phyloP scores from a whole-genome alignment of 2,888 invertebrate species.

The Drosophila cognata region DNA sequence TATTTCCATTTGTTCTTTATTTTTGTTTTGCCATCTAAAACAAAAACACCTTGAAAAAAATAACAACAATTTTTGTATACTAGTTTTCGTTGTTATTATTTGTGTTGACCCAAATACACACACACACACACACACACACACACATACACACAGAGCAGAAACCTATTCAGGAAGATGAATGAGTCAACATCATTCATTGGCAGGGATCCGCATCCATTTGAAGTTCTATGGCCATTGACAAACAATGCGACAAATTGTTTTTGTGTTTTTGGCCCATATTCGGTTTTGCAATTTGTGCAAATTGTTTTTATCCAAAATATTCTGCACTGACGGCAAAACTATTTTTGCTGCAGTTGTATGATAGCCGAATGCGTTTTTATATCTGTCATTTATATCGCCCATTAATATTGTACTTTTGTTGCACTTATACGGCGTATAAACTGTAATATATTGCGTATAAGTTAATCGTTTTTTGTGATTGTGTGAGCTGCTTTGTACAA shows the following conservation, averaged over 20 bases:
- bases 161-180: slow-evolving; percentile 56
- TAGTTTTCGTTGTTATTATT: slow-evolving; percentile 29
- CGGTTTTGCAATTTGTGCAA: slow-evolving; percentile 63
- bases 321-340: slow-evolving; percentile 37
- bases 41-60: slow-evolving; percentile 35
- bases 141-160: neutral
- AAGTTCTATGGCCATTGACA: slow-evolving; percentile 50
- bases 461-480: slow-evolving; percentile 25
- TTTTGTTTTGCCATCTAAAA: neutral
- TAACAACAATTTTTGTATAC: slow-evolving; percentile 17
- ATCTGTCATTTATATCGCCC: slow-evolving; percentile 56
- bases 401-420: slow-evolving; percentile 72
- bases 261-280: slow-evolving; percentile 55
- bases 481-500: slow-evolving; percentile 39
- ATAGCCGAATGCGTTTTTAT: slow-evolving; percentile 13
- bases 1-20: neutral
- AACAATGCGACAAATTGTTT: slow-evolving; percentile 74
- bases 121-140: slow-evolving; percentile 1
- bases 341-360: slow-evolving; percentile 33
- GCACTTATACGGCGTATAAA: slow-evolving; percentile 45
- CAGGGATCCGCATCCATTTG: slow-evolving; percentile 23
- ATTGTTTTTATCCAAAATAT: slow-evolving; percentile 70
- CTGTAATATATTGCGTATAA: slow-evolving; percentile 29
- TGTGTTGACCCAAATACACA: slow-evolving; percentile 50
- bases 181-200: slow-evolving; percentile 62